A percentile compares a stretch with the other conserved stretches of the same genome.
Conservation (phyloP, 2,797 vertebrate species). For the Synaphobranchus kaupii region DNA sequence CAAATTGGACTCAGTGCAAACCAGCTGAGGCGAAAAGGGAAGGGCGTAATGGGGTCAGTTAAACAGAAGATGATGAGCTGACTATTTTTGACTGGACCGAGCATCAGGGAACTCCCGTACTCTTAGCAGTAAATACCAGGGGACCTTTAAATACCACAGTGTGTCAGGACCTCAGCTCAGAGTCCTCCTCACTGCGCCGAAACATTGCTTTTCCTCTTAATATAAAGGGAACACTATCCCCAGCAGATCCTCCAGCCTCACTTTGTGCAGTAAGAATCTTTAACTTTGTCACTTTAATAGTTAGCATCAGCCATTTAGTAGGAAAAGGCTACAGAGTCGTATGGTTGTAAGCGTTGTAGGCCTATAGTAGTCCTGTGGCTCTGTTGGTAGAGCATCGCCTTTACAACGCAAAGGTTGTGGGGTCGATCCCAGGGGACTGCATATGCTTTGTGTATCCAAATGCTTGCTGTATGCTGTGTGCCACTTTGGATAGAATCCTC, state of each 20-base stretch:
- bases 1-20: not conserved
- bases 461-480: too few relatives aligned
- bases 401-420: too few relatives aligned
- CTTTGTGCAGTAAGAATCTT: not conserved
- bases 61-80: not conserved
- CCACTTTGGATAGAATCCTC: too few relatives aligned
- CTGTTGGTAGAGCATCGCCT: too few relatives aligned
- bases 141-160: constrained; percentile 12
- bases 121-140: not conserved
- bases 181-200: not conserved
- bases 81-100: not conserved
- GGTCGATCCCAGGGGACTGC: too few relatives aligned
- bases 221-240: not conserved
- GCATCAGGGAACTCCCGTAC: not conserved
- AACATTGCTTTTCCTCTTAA: not conserved
- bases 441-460: too few relatives aligned
- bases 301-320: not conserved
- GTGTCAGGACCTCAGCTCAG: not conserved
- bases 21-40: not conserved
- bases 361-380: too few relatives aligned
- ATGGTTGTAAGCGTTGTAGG: not conserved
- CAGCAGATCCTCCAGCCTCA: not conserved
- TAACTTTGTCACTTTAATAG: too few relatives aligned
- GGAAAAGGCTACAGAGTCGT: not conserved
- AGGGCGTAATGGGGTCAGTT: not conserved